Conservation (phyloP, 1,140 invertebrate genomes). For the Subanguina moxae region DNA sequence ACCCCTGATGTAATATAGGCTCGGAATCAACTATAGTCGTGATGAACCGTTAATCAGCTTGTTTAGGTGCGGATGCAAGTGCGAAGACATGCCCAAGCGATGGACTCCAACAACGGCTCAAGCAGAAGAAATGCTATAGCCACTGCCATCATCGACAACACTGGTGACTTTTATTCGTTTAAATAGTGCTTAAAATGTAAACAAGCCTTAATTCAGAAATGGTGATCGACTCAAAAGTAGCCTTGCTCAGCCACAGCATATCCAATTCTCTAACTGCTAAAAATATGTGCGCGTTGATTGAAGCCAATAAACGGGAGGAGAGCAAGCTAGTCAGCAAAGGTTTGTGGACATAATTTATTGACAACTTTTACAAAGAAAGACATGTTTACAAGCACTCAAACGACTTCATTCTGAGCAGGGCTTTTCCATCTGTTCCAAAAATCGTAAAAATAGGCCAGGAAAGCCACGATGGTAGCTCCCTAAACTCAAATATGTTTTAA, state of each 20-base stretch:
- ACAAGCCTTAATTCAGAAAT: background rate
- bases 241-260: background rate
- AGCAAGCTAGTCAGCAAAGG: background rate
- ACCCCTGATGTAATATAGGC: background rate
- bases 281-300: background rate
- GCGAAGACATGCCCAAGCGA: constrained; percentile 40
- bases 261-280: background rate
- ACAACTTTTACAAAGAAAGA: background rate
- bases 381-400: background rate
- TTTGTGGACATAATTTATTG: background rate
- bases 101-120: constrained; percentile 21
- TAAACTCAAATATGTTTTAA: constrained; percentile 8
- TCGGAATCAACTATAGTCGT: too few species aligned
- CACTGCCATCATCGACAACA: constrained; percentile 30
- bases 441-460: constrained; percentile 15
- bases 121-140: constrained; percentile 34
- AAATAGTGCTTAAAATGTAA: constrained; percentile 11
- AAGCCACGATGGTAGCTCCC: constrained; percentile 13
- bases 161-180: constrained; percentile 9
- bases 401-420: background rate
- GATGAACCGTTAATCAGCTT: too few species aligned
- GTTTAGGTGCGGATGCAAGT: constrained; percentile 43
- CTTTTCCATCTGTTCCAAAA: constrained; percentile 14
- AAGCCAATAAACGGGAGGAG: background rate
- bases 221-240: constrained; percentile 1